Base-by-base conservation (phyloP, 2,888 invertebrate genomes). In the Pristionchus arcanus region DNA sequence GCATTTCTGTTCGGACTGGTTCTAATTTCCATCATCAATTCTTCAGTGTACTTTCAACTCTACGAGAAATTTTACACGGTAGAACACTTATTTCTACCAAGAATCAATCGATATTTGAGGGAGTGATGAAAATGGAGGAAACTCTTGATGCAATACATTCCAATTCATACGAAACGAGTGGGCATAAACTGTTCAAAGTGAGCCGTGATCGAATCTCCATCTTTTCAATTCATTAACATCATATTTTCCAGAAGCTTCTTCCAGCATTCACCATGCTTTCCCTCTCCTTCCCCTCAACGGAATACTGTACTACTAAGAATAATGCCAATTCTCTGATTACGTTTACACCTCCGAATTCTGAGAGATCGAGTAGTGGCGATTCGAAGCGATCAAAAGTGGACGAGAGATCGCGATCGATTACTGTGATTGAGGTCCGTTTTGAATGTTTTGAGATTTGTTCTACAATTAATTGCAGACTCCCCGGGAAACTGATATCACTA, bases 11-110 rank as follows among this genome's bases (percentile, higher is more conserved):
- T 93, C 63, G 93, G 93, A 77, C 90, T 93, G 25, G 92, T 93
- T 4, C 90, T 93, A 31, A 91, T 93, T 77, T 91, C 91, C n/a
- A 93, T 93, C 71, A 92, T 93, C 81, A 93, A 93, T 85, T 92
- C 92, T 13, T 91, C 91, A 19, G 92, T 93, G 49, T 93, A 93
- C 85, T 91, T 92, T 16, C 92, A 92, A 34, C 83, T 93, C 37
- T 93, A 93, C 77, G 89, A 91, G 49, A 91, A 91, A 83, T 93
- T 93, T 87, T 93, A 88, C 53, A 31, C 53, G 87, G 87, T 88
- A 55, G 81, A 15, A 49, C 53, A 55, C 0, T 11, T 31, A 3
- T 42, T 5, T 21, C 37, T 37, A 5, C 9, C 42, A 5, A 42
- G n/a, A 42, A 9, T 11, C 11, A 34, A 49, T 87, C 34, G 59